Evolutionary conservation across 2,113 vertebrate genomes (phyloP), one percentile per base, ranked within the genome.

Genomic region (Psettodes erumei): DNA sequence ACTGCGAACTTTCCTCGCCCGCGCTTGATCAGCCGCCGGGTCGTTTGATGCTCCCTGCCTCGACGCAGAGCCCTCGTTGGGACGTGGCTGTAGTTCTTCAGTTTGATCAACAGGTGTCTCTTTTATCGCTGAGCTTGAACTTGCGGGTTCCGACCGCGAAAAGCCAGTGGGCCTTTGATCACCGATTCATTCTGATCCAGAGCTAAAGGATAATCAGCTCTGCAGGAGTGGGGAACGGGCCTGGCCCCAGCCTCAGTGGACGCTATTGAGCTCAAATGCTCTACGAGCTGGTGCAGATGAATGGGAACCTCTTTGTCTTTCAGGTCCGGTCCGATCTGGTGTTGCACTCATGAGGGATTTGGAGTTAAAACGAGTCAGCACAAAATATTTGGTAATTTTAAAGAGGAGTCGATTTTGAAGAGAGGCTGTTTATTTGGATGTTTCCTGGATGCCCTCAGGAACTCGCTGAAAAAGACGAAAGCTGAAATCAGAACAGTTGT

Each of bases 91-190:
- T 58, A 90, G 60, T 88, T 86, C 71, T 77, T 43, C 15, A 23
- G 40, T 84, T 38, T 65, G 42, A 87, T 87, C 91, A 92, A 79
- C 86, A 92, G 91, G 82, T 89, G 90, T 87, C 88, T 69, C 77
- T 83, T 81, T 88, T 61, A 83, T 66, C 63, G 73, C 35, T 55
- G 64, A 63, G 59, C 35, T 32, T 56, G 25, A 42, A 59, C 73
- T 83, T 73, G 38, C n/a, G 77, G 84, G 86, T 77, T 79, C 85
- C 77, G 42, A 63, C 85, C 82, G 88, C 81, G 75, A 77, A 60
- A 78, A 84, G 69, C 74, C 85, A 90, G 81, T 83, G 83, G 84
- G 47, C 83, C 79, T 93, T 93, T 93, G 90, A 93, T 93, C 88
- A 89, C 67, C 54, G 50, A 92, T 91, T 93, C 90, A 85, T 92